Conservation (phyloP, 2,888 invertebrate genomes). For the Drosophila mayaguana region DNA sequence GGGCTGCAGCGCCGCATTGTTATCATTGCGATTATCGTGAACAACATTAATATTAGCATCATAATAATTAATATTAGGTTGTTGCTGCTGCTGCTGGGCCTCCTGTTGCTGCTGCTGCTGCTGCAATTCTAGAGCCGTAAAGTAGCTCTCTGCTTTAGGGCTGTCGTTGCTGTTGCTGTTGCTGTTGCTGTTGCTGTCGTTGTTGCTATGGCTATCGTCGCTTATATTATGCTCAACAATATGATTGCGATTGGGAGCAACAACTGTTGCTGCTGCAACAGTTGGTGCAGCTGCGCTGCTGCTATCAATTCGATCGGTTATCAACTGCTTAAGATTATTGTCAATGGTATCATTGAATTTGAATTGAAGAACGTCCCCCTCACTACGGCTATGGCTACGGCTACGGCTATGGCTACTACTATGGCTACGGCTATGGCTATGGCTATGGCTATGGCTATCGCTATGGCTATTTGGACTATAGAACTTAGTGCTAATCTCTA, state of each 20-base stretch:
- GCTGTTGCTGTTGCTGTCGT: conserved; percentile 45
- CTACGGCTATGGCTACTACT: conserved; percentile 8
- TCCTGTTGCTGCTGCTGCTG: conserved; percentile 37
- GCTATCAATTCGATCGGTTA: conserved; percentile 73
- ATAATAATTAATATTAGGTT: conserved; percentile 72
- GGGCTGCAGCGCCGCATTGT: conserved; percentile 61
- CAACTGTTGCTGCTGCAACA: conserved; percentile 27
- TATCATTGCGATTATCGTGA: conserved; percentile 57
- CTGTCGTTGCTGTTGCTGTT: conserved; percentile 35
- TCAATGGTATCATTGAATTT: conserved; percentile 73
- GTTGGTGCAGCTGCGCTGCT: conserved; percentile 18
- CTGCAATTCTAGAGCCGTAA: conserved; percentile 58
- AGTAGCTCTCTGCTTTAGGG: conserved; percentile 53
- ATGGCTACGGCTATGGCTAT: conserved; percentile 37
- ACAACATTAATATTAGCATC: conserved; percentile 71
- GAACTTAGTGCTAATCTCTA: conserved; percentile 78
- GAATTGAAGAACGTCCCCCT: conserved; percentile 15
- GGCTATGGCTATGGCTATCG: conserved; percentile 38
- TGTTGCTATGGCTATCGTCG: conserved; percentile 61
- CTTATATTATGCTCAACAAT: conserved; percentile 72
- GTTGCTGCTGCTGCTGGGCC: conserved; percentile 47
- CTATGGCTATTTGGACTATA: conserved; percentile 80
- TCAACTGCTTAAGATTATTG: conserved; percentile 82
- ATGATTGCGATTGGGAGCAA: conserved; percentile 61
- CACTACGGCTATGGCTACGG: neutral